phyloP scores from a whole-genome alignment of 2,797 vertebrate species.

The Leucoraja ocellata region DNA sequence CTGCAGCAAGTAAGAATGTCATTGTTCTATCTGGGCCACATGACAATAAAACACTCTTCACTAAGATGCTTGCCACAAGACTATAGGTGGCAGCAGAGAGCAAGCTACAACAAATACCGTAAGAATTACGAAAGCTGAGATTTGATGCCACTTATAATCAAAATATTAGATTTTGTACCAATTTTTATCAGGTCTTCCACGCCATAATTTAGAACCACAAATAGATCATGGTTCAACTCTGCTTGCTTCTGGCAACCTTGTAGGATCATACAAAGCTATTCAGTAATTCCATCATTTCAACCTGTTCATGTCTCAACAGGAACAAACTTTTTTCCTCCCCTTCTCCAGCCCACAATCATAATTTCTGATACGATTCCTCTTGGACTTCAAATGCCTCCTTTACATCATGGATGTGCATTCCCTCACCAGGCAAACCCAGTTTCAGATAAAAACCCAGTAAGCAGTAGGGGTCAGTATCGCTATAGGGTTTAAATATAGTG shows the following conservation, averaged over 20 bases:
- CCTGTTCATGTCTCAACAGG: not conserved
- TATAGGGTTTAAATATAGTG: not conserved
- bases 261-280: not conserved
- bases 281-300: not conserved
- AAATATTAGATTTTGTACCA: not conserved
- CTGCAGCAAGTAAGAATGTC: too few relatives aligned
- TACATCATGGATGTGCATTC: not conserved
- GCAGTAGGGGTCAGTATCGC: not conserved
- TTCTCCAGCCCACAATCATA: not conserved
- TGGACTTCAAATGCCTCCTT: not conserved
- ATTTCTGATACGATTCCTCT: not conserved
- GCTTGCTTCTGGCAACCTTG: not conserved
- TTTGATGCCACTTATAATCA: not conserved
- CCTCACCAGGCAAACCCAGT: not conserved
- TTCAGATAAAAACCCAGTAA: not conserved
- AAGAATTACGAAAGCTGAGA: not conserved
- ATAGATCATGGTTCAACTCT: not conserved
- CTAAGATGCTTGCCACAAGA: not conserved
- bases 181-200: not conserved
- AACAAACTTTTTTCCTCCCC: not conserved
- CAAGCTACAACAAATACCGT: not conserved
- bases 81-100: conserved; percentile 1
- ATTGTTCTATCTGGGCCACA: too few relatives aligned
- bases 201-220: not conserved
- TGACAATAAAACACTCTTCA: too few relatives aligned